A percentile compares a stretch with the other conserved stretches of the same genome.
phyloP scores from a whole-genome alignment of 2,797 vertebrate species.

The Channallabes apus region DNA sequence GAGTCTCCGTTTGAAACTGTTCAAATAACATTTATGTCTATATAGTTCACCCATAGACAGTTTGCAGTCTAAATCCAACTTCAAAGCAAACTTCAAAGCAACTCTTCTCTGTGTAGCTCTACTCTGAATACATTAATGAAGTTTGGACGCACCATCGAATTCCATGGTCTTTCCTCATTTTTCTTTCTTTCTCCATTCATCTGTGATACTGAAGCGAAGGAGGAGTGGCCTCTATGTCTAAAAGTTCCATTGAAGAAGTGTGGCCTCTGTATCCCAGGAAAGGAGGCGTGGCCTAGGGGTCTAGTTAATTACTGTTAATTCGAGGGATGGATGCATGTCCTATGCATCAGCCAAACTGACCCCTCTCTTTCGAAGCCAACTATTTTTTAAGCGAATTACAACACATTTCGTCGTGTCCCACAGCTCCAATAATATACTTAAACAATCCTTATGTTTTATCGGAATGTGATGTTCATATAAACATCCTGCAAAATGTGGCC shows the following conservation, averaged over 20 bases:
- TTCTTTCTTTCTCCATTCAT: too few species aligned
- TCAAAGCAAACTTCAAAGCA: not conserved
- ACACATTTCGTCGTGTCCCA: not conserved
- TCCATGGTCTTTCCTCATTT: too few species aligned
- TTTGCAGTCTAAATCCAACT: not conserved
- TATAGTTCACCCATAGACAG: not conserved
- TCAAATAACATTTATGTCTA: not conserved
- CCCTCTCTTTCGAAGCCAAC: too few species aligned
- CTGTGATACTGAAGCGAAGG: too few species aligned
- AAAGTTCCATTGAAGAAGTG: not conserved
- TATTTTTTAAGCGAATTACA: not conserved
- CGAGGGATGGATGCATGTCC: not conserved
- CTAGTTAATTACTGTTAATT: not conserved
- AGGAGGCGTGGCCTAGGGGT: too few species aligned
- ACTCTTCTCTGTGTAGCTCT: not conserved
- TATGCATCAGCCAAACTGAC: not conserved
- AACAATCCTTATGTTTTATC: not conserved
- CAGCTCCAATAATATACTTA: not conserved
- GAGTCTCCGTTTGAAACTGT: not conserved
- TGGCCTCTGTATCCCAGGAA: not conserved
- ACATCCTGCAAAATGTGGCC: not conserved
- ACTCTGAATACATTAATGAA: not conserved
- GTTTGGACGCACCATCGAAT: too few species aligned
- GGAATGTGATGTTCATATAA: not conserved
- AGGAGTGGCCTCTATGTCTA: not conserved